Base-by-base conservation (phyloP, 2,113 vertebrate species). In the Cyanistes caeruleus region DNA sequence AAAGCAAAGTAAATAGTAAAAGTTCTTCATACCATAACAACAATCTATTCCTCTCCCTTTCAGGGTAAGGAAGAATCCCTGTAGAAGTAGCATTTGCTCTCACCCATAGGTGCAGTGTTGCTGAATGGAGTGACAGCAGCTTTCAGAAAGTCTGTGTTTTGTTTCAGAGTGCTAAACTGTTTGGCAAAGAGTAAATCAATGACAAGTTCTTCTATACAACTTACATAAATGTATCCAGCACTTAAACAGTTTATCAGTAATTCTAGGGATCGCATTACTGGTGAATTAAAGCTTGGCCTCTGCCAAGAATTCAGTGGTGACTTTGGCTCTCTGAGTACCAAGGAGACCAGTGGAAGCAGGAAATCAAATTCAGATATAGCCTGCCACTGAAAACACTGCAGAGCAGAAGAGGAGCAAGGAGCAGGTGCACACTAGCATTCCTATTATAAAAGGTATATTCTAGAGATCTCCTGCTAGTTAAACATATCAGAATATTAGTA, bases 281-380 rank as follows among this genome's bases (percentile, higher is more conserved):
- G 68, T 73, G 22, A 92, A 95, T 95, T 89, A 84, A 79, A 81
- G 59, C 43, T 53, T 75, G 65, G 73, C 41, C 65, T 87, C 87
- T 95, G 93, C 77, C 80, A 95, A 87, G 77, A 74, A 84, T 93
- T 70, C 76, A 28, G 46, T 86, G 46, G 33, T 92, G 94, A 81
- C 74, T 87, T 94, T 95, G 91, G 37, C 58, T 84, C 25, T 67
- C 24, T 56, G 65, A 67, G 41, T 37, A 23, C 35, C 84, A 87
- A 89, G 80, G 84, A 95, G 53, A 82, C 8, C 30, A 69, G 31
- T 46, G 52, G 49, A 89, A 86, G 13, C 10, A 55, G 44, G 73
- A 87, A 95, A 77, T 28, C 15, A 56, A 67, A 72, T 52, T 91
- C 44, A 68, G 39, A 27, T 56, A 2, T 5, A 48, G 15, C 21